phyloP scores from a whole-genome alignment of 1,140 invertebrate species.

The Tyrophagus putrescentiae region DNA sequence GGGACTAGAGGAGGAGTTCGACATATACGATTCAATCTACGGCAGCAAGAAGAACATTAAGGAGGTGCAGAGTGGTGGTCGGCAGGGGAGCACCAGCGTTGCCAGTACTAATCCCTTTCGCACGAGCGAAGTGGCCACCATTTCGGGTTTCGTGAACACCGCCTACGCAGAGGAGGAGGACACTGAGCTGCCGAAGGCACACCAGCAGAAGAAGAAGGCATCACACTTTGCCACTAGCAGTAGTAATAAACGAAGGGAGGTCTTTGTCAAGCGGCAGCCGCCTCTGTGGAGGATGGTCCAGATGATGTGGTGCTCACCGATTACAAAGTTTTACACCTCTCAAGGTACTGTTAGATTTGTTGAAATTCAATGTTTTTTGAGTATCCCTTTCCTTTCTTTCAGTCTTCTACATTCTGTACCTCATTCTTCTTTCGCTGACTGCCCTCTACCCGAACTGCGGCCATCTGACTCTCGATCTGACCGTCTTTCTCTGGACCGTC shows the following conservation, averaged over 20 bases:
- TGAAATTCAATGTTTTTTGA: too few relatives aligned
- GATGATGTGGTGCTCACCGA: slow-evolving; percentile 30
- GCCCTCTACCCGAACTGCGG: slow-evolving; percentile 36
- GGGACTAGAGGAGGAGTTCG: slow-evolving; percentile 8
- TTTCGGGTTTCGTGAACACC: neutral
- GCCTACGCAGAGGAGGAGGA: neutral
- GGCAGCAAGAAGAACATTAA: neutral
- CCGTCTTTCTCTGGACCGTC: slow-evolving; percentile 33
- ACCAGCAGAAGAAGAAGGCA: neutral
- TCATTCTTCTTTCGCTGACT: slow-evolving; percentile 34
- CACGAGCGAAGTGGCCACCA: too few relatives aligned
- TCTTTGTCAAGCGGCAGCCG: slow-evolving; percentile 22
- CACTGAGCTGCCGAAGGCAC: neutral
- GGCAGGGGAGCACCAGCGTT: neutral
- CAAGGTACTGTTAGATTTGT: slow-evolving; percentile 34
- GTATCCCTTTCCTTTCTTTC: slow-evolving; percentile 33
- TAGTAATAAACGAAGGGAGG: slow-evolving; percentile 18
- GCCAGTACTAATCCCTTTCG: neutral
- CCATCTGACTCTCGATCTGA: slow-evolving; percentile 31
- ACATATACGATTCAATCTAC: slow-evolving; percentile 6
- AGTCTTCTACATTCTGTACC: slow-evolving; percentile 33
- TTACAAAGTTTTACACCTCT: slow-evolving; percentile 32
- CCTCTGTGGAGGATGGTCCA: slow-evolving; percentile 29
- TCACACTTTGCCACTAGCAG: too few relatives aligned
- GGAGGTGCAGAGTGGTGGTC: neutral